phyloP scores from a whole-genome alignment of 2,797 vertebrate genomes.

The Perodicticus potto region DNA sequence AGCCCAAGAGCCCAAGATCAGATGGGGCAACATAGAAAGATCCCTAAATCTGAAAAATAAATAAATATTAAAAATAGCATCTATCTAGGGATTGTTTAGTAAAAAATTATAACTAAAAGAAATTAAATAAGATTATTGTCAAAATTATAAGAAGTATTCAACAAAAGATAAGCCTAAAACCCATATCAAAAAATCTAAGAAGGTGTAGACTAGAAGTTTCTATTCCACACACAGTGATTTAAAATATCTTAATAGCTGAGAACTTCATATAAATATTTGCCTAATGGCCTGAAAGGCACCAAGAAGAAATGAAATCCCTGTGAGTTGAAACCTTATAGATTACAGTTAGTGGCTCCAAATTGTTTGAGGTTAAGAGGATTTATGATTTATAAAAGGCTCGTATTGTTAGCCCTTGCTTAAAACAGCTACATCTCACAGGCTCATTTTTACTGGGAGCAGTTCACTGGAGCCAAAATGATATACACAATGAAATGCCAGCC shows the following conservation, averaged over 20 bases:
- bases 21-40: neutral
- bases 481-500: constrained; percentile 74
- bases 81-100: constrained; percentile 15
- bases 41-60: neutral
- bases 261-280: constrained; percentile 86
- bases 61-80: neutral
- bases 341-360: constrained; percentile 85
- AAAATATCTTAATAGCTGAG: constrained; percentile 68
- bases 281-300: constrained; percentile 79
- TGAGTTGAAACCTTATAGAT: constrained; percentile 86
- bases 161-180: constrained; percentile 32
- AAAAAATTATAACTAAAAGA: constrained; percentile 65
- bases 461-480: constrained; percentile 80
- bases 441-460: constrained; percentile 81
- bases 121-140: constrained; percentile 57
- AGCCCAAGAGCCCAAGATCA: neutral
- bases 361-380: constrained; percentile 85
- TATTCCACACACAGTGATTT: constrained; percentile 72
- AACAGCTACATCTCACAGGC: constrained; percentile 77
- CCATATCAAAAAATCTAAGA: constrained; percentile 30
- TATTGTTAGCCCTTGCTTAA: constrained; percentile 83
- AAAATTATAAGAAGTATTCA: constrained; percentile 39
- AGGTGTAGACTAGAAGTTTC: constrained; percentile 62
- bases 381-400: constrained; percentile 84
- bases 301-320: constrained; percentile 82